Evolutionary conservation across 2,888 invertebrate species (phyloP), one percentile per base, ranked within the genome.

Genomic region (Nasonia oneida): DNA sequence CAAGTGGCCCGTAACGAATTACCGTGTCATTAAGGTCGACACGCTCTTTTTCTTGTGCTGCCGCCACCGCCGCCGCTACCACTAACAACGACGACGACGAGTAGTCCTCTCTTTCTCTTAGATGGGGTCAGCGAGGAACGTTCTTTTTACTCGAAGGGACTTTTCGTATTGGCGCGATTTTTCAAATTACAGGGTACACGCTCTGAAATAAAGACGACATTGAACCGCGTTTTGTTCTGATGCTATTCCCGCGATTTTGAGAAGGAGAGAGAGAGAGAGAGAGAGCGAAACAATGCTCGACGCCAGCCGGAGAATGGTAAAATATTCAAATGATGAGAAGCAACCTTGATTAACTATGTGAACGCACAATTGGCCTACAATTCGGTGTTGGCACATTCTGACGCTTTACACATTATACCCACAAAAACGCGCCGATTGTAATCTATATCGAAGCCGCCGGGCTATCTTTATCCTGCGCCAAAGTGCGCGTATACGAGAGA

Each of bases 1-100:
- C 89, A 90, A 90, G 89, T 90, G 90, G 88, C 90, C 89, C 90
- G 89, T 90, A 89, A 89, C 90, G 90, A 91, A 92, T 91, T 90
- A 88, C 89, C 89, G 89, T 89, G 88, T 89, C 88, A 88, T 87
- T 88, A 87, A 87, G 88, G 86, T 85, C 88, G 83, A 86, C 88
- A 87, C 83, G 87, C 84, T 86, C 83, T 87, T 87, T 84, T 85
- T 83, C 81, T 76, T 71, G 18, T 14, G 33, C 85, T 14, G 15
- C 29, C 37, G 75, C 57, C 23, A 53, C 70, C 50, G 61, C 10
- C 29, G 64, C 14, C n/a, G 29, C 29, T 29, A 29, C 29, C 29
- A 1, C 29, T 29, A 0, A 0, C 29, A 29, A 29, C 29, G 1
- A 12, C 53, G 3, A 15, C 53, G 53, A 53, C 15, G 53, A 14